phyloP scores from a whole-genome alignment of 2,113 vertebrate species.

The Lepus americanus region DNA sequence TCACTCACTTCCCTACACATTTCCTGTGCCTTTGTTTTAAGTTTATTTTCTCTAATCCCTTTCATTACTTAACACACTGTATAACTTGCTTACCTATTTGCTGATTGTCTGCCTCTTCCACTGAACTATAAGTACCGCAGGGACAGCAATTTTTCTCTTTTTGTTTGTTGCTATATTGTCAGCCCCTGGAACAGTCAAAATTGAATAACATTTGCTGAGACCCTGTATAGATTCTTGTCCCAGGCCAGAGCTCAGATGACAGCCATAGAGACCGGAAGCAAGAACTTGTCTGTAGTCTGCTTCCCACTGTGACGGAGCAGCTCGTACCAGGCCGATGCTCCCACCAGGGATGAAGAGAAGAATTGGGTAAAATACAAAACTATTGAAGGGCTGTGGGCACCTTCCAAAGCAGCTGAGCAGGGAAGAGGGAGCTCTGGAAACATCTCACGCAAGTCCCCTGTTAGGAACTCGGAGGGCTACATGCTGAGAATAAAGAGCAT shows the following conservation, averaged over 20 bases:
- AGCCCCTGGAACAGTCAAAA: background rate
- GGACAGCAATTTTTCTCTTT: background rate
- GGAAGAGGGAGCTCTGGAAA: background rate
- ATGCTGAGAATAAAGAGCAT: background rate
- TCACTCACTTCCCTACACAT: background rate
- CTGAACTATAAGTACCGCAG: background rate
- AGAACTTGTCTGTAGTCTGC: background rate
- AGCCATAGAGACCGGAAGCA: constrained; percentile 4
- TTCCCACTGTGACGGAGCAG: background rate
- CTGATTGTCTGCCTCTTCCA: background rate
- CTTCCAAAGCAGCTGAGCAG: background rate
- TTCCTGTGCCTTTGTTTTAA: background rate
- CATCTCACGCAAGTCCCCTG: background rate
- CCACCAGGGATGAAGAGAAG: background rate
- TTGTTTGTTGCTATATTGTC: background rate
- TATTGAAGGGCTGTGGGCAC: background rate
- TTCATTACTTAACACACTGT: background rate
- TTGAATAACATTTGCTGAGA: background rate
- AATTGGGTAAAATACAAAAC: background rate
- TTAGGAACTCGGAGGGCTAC: background rate
- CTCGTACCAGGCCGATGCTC: background rate
- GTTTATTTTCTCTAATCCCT: background rate
- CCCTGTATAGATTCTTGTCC: background rate
- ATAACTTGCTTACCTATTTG: constrained; percentile 28
- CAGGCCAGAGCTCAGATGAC: background rate